These are phyloP conservation scores for Elgonia sp. DNA, from an alignment of 2,888 invertebrate species.

Conservation along the genomic window DNA sequence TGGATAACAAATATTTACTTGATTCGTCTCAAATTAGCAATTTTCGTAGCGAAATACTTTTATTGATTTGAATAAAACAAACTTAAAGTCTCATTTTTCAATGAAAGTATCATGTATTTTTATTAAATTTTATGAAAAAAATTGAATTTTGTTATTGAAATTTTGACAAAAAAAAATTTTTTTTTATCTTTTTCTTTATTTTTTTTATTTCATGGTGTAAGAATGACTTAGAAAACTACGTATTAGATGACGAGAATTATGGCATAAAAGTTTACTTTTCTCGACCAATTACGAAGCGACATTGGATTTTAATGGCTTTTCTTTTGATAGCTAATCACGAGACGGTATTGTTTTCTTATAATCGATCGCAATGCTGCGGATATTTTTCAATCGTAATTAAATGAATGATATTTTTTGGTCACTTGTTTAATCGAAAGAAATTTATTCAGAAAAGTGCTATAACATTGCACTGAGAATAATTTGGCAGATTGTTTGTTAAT, in stretches of 20 bases:
- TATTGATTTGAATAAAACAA: background rate
- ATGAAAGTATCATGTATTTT: too few relatives aligned
- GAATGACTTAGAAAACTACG: conserved; percentile 8
- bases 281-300: conserved; percentile 37
- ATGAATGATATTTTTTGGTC: conserved; percentile 2
- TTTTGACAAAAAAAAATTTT: too few relatives aligned
- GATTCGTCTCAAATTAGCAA: too few relatives aligned
- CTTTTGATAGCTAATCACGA: conserved; percentile 48
- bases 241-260: conserved; percentile 8
- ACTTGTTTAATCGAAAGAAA: conserved; percentile 7
- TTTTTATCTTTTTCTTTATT: too few relatives aligned
- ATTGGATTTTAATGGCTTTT: conserved; percentile 48
- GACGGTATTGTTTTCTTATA: conserved; percentile 29
- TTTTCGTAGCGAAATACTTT: background rate
- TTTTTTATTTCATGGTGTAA: conserved; percentile 18
- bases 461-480: too few relatives aligned
- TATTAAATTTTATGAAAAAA: too few relatives aligned
- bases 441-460: background rate
- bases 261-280: conserved; percentile 30
- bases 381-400: conserved; percentile 31
- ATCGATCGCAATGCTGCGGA: conserved; percentile 26
- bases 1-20: background rate
- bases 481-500: too few relatives aligned
- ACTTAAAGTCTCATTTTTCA: background rate
- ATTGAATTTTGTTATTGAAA: too few relatives aligned